Percentiles rank a stretch among this genome's conserved stretches.
These are phyloP conservation scores for Tenrec ecaudatus DNA, from an alignment of 2,113 vertebrate species.

Conservation along the genomic window DNA sequence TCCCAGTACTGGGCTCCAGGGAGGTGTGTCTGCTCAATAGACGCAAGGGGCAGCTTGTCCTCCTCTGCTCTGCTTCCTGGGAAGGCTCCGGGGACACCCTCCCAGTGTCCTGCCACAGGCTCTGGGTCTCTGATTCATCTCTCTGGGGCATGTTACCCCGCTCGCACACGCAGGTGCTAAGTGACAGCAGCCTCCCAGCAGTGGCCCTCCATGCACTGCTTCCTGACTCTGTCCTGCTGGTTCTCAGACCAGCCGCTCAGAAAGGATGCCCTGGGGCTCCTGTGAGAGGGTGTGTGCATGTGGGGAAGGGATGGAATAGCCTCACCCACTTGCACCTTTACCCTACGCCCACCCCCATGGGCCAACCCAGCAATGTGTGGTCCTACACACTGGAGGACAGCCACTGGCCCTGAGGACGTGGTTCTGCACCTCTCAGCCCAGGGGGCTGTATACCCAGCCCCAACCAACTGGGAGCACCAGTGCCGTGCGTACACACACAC, in stretches of 20 bases:
- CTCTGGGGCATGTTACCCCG: accelerated
- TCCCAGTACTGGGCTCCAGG: background rate
- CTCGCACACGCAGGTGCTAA: background rate
- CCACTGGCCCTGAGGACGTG: background rate
- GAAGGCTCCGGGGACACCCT: accelerated
- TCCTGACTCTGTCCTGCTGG: background rate
- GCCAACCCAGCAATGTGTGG: background rate
- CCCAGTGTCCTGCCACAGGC: background rate
- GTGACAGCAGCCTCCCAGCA: background rate
- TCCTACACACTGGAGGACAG: background rate
- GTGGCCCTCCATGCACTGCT: background rate
- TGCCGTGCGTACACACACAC: too few species aligned
- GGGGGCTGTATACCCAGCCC: background rate
- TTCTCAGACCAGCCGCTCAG: background rate
- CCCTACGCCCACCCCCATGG: background rate
- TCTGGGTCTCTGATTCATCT: background rate
- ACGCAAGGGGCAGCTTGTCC: too few species aligned
- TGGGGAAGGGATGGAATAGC: background rate
- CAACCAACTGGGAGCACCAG: too few species aligned
- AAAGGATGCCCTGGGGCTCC: background rate
- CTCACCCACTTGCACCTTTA: background rate
- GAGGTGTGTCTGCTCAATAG: too few species aligned
- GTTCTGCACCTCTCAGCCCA: background rate
- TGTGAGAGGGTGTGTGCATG: background rate
- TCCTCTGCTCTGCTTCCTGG: background rate